Evolutionary conservation across 92 coral and sea anemone genomes (phyloP).

Genomic region (Micromussa lordhowensis): DNA sequence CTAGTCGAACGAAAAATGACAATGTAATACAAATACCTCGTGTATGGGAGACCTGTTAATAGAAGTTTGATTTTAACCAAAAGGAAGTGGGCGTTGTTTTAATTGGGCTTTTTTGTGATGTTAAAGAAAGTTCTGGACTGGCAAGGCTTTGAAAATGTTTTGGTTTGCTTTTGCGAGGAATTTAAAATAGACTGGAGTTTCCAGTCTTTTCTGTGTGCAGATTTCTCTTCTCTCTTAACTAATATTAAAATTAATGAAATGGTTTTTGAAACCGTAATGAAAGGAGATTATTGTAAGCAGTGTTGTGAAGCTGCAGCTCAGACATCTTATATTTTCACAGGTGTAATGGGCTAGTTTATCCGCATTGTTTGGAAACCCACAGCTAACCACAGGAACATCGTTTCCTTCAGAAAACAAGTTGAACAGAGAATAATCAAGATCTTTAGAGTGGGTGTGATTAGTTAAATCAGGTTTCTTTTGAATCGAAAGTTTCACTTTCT

Average conservation of each 20-base stretch:
- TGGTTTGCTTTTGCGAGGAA: neutral
- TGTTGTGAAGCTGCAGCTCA: neutral
- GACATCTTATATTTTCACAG: neutral
- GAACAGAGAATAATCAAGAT: neutral
- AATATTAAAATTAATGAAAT: neutral
- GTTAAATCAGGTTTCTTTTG: neutral
- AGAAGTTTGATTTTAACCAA: neutral
- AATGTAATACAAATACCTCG: neutral
- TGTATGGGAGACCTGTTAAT: neutral
- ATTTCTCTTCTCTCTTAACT: neutral
- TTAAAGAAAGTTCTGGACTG: neutral
- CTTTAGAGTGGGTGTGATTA: neutral
- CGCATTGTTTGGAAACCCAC: neutral
- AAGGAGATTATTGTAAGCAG: neutral
- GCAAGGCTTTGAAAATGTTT: neutral
- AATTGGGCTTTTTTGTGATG: neutral
- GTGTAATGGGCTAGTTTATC: neutral
- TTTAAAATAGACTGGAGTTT: neutral
- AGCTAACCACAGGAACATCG: neutral
- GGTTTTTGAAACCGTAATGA: neutral
- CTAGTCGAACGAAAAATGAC: neutral
- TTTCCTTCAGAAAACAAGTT: neutral
- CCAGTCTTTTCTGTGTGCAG: neutral
- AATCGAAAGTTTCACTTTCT: neutral
- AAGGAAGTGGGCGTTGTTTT: conserved; percentile 17